These are phyloP conservation scores for Hippocampus zosterae DNA, from an alignment of 2,113 vertebrate genomes.

Conservation along the genomic window DNA sequence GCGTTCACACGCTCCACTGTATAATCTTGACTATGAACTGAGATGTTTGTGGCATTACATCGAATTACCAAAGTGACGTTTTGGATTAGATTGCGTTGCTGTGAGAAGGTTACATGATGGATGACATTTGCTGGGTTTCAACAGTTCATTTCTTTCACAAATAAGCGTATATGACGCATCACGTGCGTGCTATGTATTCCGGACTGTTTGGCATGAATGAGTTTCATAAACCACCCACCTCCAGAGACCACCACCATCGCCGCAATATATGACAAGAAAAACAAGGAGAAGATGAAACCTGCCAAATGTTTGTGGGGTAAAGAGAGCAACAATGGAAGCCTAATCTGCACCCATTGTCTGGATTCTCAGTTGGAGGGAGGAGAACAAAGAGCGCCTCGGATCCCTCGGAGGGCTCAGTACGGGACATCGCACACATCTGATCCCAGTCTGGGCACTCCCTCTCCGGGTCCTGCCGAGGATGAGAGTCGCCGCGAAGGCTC, in stretches of 20 bases:
- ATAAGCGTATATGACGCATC: neutral
- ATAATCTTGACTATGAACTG: neutral
- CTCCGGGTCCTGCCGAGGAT: constrained; percentile 31
- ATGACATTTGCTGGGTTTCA: neutral
- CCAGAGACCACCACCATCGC: constrained; percentile 8
- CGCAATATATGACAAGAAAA: constrained; percentile 27
- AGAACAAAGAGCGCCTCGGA: constrained; percentile 51
- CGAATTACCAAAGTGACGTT: constrained; percentile 6
- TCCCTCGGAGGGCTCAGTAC: constrained; percentile 27
- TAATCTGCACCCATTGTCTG: constrained; percentile 57
- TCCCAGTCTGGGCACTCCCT: constrained; percentile 41
- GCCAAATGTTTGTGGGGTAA: constrained; percentile 21
- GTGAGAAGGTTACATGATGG: neutral
- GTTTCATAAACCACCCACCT: constrained; percentile 4
- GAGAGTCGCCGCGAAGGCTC: constrained; percentile 26
- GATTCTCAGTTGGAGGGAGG: constrained; percentile 40
- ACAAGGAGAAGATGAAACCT: constrained; percentile 33
- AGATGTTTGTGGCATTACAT: constrained; percentile 9
- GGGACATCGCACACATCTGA: constrained; percentile 46
- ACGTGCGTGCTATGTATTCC: neutral
- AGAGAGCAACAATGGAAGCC: constrained; percentile 40
- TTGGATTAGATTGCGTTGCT: neutral
- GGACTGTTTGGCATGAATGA: neutral
- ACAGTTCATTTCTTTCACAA: neutral
- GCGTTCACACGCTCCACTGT: neutral